Conservation (phyloP, 2,113 vertebrate species). For the Perccottus glenii region DNA sequence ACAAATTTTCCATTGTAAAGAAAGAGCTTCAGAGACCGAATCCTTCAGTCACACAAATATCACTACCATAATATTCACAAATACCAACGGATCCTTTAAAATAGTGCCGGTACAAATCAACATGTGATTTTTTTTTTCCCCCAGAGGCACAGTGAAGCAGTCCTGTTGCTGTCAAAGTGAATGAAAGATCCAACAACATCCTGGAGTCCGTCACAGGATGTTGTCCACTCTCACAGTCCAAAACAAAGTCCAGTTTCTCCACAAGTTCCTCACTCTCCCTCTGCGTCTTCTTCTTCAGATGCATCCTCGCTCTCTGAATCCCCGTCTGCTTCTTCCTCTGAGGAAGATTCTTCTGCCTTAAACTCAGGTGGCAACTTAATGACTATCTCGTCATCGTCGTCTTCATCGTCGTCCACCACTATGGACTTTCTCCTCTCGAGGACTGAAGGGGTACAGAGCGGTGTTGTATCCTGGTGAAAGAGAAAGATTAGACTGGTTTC, state of each 20-base stretch:
- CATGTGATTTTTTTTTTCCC: neutral
- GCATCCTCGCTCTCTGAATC: conserved; percentile 26
- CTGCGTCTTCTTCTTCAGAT: conserved; percentile 15
- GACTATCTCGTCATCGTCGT: conserved; percentile 79
- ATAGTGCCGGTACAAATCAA: neutral
- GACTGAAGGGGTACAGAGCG: conserved; percentile 88
- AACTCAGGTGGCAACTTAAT: conserved; percentile 71
- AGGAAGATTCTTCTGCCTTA: conserved; percentile 40
- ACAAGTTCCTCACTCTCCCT: conserved; percentile 31
- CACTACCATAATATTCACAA: neutral
- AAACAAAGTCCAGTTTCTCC: conserved; percentile 30
- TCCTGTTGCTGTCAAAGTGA: neutral
- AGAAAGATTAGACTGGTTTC: neutral
- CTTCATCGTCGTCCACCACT: conserved; percentile 41
- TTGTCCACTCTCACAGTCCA: neutral
- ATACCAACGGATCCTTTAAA: neutral
- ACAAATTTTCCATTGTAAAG: neutral
- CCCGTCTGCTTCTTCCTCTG: conserved; percentile 24
- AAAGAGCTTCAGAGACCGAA: neutral
- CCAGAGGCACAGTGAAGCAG: conserved; percentile 1
- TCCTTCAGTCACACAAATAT: neutral
- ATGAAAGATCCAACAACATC: conserved; percentile 2
- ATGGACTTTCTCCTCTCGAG: conserved; percentile 85
- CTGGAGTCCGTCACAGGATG: neutral
- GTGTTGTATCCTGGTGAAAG: conserved; percentile 81